Evolutionary conservation across 2,888 invertebrate species (phyloP), one percentile per base, ranked within the genome.

Genomic region (Bombyx huttoni): DNA sequence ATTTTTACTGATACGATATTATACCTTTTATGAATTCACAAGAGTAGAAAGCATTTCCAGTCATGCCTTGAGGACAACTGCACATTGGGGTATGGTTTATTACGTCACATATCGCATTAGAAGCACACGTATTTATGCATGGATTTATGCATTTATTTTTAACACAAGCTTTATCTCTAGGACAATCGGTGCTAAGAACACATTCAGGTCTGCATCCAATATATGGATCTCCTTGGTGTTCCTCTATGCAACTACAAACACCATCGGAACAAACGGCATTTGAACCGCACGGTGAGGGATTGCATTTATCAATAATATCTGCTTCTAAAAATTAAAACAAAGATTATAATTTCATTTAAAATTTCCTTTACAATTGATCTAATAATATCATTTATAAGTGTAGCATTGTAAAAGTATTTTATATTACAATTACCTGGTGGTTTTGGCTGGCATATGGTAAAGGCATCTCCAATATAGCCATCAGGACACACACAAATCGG

Each of bases 71-170:
- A 13, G 92, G 91, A 65, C 93, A 93, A 61, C 91, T 92, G 58
- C 94, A 94, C 82, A 92, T 91, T 13, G 93, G 91, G 13, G 93
- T 89, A 64, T 94, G 94, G 61, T 93, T 92, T 57, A 92, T 90
- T 3, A 93, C 93, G 61, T 92, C 91, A 67, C 94, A 94, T 51
- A 91, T 79, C 34, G 94, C 94, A 67, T 91, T 92, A 51, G 82
- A 67, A 34, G 93, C 94, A 73, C 94, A 95, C 9, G 92, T 92
- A 55, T 91, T 92, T 49, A 89, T 89, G 66, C 94, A 94, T 6
- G 94, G 93, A 73, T 94, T 90, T 3, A 83, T 59, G 65, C 94
- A 94, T 75, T 93, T 93, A 67, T 92, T 92, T 72, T 85, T 82
- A 13, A 92, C 83, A 65, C 93, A 93, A 49, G 92, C 92, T 63